Conservation (phyloP, 2,113 vertebrate species). For the Malurus elegans region DNA sequence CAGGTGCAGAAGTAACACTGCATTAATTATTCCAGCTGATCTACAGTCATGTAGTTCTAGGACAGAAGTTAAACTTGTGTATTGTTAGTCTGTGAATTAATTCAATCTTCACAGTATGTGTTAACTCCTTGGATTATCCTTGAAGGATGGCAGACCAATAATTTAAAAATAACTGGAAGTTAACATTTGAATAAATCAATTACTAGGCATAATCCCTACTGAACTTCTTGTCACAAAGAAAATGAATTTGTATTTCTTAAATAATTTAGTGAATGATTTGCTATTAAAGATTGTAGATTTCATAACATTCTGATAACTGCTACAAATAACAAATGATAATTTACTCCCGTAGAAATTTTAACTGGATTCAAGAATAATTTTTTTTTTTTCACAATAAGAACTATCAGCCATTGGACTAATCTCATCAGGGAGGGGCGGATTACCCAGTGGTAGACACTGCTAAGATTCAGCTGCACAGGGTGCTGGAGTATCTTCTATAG, state of each 20-base stretch:
- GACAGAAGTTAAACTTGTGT: not conserved
- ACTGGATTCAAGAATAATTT: not conserved
- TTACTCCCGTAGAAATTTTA: not conserved
- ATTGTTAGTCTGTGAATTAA: not conserved
- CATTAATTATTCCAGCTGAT: not conserved
- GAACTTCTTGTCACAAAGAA: not conserved
- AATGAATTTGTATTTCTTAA: not conserved
- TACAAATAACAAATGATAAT: not conserved
- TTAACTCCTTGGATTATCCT: not conserved
- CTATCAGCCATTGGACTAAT: not conserved
- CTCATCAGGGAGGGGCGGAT: not conserved
- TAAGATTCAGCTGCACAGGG: not conserved
- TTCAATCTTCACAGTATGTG: not conserved
- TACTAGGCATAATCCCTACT: not conserved
- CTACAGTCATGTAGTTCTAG: not conserved
- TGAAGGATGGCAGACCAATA: not conserved
- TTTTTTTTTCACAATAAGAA: not conserved
- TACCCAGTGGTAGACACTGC: not conserved
- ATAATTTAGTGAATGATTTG: not conserved
- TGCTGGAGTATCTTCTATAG: not conserved
- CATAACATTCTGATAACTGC: not conserved
- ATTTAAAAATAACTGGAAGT: not conserved
- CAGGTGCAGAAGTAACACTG: not conserved
- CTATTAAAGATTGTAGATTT: not conserved
- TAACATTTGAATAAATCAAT: not conserved